phyloP scores from a whole-genome alignment of 2,888 invertebrate species.

The Synanthedon tipuliformis region DNA sequence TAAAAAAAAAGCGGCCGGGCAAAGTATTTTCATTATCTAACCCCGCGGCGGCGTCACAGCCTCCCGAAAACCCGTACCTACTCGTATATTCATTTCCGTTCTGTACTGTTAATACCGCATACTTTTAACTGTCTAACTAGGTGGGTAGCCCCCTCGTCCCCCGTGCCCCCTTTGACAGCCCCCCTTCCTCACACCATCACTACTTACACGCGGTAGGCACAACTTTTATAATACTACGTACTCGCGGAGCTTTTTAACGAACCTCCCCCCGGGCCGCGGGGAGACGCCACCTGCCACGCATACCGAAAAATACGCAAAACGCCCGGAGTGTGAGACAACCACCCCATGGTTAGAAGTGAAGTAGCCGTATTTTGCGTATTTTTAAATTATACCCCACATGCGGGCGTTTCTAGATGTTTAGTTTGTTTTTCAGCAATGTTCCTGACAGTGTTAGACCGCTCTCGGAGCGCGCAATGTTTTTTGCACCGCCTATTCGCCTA shows the following conservation, averaged over 20 bases:
- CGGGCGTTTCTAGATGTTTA: conserved; percentile 50
- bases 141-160: conserved; percentile 30
- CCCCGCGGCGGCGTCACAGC: conserved; percentile 47
- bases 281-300: conserved; percentile 65
- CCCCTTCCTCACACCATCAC: conserved; percentile 40
- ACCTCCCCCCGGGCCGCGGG: conserved; percentile 45
- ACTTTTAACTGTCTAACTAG: conserved; percentile 72
- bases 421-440: conserved; percentile 29
- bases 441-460: not conserved
- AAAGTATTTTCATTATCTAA: conserved; percentile 68
- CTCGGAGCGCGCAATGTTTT: not conserved
- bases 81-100: conserved; percentile 70
- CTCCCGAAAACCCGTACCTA: conserved; percentile 57
- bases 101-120: conserved; percentile 64
- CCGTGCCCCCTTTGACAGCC: conserved; percentile 15
- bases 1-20: conserved; percentile 31
- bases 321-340: conserved; percentile 26
- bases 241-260: conserved; percentile 66
- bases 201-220: conserved; percentile 70
- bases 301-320: conserved; percentile 68
- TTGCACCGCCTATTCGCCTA: not conserved
- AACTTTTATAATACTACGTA: conserved; percentile 71
- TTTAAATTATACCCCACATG: conserved; percentile 67
- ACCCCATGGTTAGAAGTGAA: conserved; percentile 59
- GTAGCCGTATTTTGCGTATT: conserved; percentile 69